Evolutionary conservation across 1,140 invertebrate species (phyloP), one percentile per base, ranked within the genome.

Genomic region (Andricus grossulariae): DNA sequence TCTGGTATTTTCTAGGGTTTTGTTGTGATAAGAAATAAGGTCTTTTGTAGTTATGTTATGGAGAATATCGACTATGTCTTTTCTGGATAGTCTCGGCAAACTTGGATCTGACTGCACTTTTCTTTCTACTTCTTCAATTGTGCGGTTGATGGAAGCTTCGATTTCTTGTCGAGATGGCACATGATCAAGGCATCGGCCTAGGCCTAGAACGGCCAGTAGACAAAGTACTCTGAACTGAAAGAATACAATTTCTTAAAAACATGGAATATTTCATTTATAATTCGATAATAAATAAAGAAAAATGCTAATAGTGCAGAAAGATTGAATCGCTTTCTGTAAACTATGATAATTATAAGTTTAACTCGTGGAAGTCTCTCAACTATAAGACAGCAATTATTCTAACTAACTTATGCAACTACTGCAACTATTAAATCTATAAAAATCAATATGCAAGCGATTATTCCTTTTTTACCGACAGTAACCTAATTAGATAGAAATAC

Each of bases 61-160:
- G 13, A 94, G 85, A 49, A 94, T 90, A 39, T 92, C 89, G 4
- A 94, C 85, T 60, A 94, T 94, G 78, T 94, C 93, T 11, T 90
- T 88, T 77, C 93, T 87, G 3, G 90, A 92, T 15, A 94, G 87
- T 45, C 92, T 90, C 2, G 94, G 94, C 19, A 95, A 82, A 16
- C 87, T 89, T 3, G 92, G 87, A 81, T 94, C 92, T 32, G 90
- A 87, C 77, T 90, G 85, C 7, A 94, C 85, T 74, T 94, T 92
- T 50, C 84, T 92, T 77, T 94, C 92, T 3, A 95, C 94, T 86
- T 94, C 92, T 57, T 92, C 86, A 11, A 94, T 93, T 16, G 94
- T 94, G 79, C 90, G 87, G 78, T 93, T 93, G n/a, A 93, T 91
- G 4, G 90, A 91, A 5, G 74, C 76, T 74, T 91, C 89, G n/a